Evolutionary conservation across 2,797 vertebrate species (phyloP).

Genomic region (Lemur catta): DNA sequence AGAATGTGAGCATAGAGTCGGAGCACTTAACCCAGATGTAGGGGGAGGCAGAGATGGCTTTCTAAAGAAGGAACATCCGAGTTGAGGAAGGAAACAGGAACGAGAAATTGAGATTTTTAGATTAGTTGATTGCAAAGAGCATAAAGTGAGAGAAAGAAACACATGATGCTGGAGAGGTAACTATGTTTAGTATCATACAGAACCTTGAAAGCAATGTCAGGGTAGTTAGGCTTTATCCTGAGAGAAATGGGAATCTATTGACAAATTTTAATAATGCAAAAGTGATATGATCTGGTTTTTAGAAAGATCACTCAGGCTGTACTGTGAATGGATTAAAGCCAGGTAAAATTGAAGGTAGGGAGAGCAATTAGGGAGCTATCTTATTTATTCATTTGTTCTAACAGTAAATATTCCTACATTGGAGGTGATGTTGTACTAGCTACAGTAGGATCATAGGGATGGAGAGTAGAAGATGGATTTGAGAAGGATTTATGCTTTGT

Average conservation of each 20-base stretch:
- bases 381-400: conserved; percentile 27
- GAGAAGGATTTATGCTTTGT: conserved; percentile 6
- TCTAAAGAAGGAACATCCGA: conserved; percentile 6
- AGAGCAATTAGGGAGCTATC: neutral
- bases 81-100: neutral
- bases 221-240: neutral
- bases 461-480: neutral
- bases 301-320: neutral
- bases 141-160: conserved; percentile 16
- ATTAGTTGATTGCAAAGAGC: neutral
- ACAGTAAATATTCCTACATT: conserved; percentile 27
- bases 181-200: neutral
- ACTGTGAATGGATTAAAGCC: neutral
- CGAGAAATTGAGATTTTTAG: conserved; percentile 24
- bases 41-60: neutral
- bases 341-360: neutral
- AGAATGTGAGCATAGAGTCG: neutral
- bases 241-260: neutral
- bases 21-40: neutral
- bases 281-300: neutral
- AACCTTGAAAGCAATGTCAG: neutral
- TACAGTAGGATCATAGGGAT: neutral
- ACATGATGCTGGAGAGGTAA: neutral
- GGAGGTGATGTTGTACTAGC: neutral
- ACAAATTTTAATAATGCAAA: conserved; percentile 37